Percentiles rank a stretch among this genome's conserved stretches.
phyloP scores from a whole-genome alignment of 2,888 invertebrate species.

The Meiosimyza platycephala region DNA sequence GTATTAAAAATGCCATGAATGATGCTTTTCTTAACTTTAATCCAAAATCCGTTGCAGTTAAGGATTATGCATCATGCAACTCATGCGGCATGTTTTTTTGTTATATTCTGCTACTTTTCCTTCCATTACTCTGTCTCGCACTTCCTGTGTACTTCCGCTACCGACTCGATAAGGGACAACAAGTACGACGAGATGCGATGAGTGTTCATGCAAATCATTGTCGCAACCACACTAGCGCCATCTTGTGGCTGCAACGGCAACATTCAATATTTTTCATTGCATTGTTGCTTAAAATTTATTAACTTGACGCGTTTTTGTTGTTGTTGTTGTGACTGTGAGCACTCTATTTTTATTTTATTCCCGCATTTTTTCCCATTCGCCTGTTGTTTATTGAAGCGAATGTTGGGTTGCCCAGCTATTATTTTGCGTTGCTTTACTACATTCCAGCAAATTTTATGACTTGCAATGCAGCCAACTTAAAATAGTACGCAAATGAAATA shows the following conservation, averaged over 20 bases:
- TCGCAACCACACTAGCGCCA: slow-evolving; percentile 15
- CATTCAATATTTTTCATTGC: slow-evolving; percentile 15
- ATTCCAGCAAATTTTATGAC: background rate
- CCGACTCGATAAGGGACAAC: background rate
- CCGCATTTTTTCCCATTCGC: background rate
- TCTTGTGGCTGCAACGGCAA: slow-evolving; percentile 15
- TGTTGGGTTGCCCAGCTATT: background rate
- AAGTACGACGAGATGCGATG: background rate
- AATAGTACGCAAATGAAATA: slow-evolving; percentile 19
- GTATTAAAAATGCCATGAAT: background rate
- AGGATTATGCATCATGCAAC: slow-evolving; percentile 16
- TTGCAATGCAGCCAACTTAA: slow-evolving; percentile 17
- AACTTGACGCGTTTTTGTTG: slow-evolving; percentile 4
- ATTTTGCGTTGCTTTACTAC: slow-evolving; percentile 10
- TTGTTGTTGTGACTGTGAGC: background rate
- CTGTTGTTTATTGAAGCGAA: background rate
- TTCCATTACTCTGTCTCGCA: background rate
- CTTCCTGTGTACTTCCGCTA: background rate
- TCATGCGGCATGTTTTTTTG: slow-evolving; percentile 21
- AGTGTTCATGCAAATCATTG: slow-evolving; percentile 26
- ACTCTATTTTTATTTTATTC: background rate
- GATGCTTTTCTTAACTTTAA: slow-evolving; percentile 13
- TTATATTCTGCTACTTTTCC: background rate
- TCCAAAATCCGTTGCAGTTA: slow-evolving; percentile 7
- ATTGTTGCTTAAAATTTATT: slow-evolving; percentile 11